phyloP scores from a whole-genome alignment of 2,797 vertebrate species.

The Parambassis ranga region DNA sequence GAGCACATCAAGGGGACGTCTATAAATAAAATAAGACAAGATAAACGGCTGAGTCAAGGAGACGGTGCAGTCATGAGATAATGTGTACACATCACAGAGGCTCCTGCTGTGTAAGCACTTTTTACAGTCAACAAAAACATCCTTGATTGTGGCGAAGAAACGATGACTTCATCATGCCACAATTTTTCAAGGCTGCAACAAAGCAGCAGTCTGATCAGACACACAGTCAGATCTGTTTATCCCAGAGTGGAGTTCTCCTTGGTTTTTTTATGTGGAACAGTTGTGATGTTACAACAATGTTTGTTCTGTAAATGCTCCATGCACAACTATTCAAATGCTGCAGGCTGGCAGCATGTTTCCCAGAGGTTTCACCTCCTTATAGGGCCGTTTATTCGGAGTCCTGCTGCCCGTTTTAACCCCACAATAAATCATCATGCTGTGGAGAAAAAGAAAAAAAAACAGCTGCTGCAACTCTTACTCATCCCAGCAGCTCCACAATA shows the following conservation, averaged over 20 bases:
- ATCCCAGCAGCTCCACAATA: too few relatives aligned
- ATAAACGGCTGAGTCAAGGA: constrained; percentile 5
- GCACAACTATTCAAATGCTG: constrained; percentile 11
- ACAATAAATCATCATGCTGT: not conserved
- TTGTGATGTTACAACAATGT: constrained; percentile 26
- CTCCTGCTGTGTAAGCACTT: not conserved
- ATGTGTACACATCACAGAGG: constrained; percentile 1
- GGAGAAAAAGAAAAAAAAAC: too few relatives aligned
- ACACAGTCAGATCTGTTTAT: constrained; percentile 13
- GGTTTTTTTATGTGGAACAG: not conserved
- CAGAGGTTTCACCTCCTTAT: not conserved
- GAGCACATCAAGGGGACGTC: not conserved
- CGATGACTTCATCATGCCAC: constrained; percentile 12
- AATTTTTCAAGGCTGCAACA: constrained; percentile 19
- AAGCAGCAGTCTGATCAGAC: constrained; percentile 5
- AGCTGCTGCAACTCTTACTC: too few relatives aligned
- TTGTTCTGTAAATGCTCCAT: constrained; percentile 32
- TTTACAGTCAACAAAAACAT: constrained; percentile 23
- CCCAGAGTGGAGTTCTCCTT: not conserved
- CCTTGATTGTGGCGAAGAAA: constrained; percentile 6
- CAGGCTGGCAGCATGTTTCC: not conserved
- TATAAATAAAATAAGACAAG: constrained; percentile 26
- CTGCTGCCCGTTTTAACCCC: not conserved
- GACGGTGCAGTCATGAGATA: constrained; percentile 11
- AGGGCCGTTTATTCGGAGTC: not conserved